Evolutionary conservation across 2,113 vertebrate genomes (phyloP).

Genomic region (Takifugu flavidus): DNA sequence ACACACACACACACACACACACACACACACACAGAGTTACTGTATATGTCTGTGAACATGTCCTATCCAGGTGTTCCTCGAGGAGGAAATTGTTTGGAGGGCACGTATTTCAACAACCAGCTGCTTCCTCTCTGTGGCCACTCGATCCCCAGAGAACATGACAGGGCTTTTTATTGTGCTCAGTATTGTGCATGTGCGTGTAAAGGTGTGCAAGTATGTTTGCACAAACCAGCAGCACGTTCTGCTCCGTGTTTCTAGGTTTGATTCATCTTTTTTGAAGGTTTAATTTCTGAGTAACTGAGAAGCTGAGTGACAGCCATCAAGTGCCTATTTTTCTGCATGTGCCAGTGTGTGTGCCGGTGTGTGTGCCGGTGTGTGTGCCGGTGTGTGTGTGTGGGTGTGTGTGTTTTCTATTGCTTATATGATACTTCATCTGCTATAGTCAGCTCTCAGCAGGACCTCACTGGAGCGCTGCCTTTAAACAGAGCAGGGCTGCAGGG

Average conservation of each 20-base stretch:
- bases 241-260: conserved; percentile 17
- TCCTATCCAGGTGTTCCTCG: conserved; percentile 57
- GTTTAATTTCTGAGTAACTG: not conserved
- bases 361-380: conserved; percentile 9
- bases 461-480: conserved; percentile 55
- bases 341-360: conserved; percentile 5
- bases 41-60: conserved; percentile 32
- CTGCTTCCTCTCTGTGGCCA: conserved; percentile 60
- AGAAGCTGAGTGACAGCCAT: not conserved
- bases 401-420: not conserved
- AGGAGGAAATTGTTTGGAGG: conserved; percentile 61
- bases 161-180: conserved; percentile 47
- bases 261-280: not conserved
- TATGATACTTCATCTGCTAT: conserved; percentile 56
- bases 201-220: conserved; percentile 1
- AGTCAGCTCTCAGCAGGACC: conserved; percentile 52
- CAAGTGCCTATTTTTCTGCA: conserved; percentile 10
- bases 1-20: conserved; percentile 13
- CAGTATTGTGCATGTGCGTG: conserved; percentile 33
- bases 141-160: conserved; percentile 42
- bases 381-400: conserved; percentile 19
- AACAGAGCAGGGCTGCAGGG: conserved; percentile 43
- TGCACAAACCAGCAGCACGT: not conserved
- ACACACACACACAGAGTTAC: too few relatives aligned
- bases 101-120: conserved; percentile 65